Evolutionary conservation across 2,113 vertebrate genomes (phyloP), one percentile per base, ranked within the genome.

Genomic region (Hippolais icterina): DNA sequence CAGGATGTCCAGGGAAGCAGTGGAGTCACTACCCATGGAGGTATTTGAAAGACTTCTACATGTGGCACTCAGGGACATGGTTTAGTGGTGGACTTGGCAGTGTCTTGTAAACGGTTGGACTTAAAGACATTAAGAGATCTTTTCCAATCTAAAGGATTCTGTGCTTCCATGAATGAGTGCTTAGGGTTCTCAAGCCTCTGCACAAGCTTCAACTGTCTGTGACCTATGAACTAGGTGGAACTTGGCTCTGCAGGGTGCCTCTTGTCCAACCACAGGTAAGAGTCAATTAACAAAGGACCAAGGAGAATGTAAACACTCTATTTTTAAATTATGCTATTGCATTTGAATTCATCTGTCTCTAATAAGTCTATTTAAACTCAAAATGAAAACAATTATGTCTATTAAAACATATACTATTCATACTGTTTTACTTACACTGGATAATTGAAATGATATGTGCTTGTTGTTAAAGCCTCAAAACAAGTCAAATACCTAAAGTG

Each of bases 381-480:
- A 69, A 90, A 41, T 70, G 22, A 90, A 93, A 93, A 80, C 23
- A 76, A 70, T 44, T 61, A 21, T 39, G 29, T 29, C 17, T 74
- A 31, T 52, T 72, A 74, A 86, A 90, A 65, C 9, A 22, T 39
- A 69, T 68, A 77, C 35, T 42, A 87, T 29, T 47, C 65, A 76
- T 72, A 65, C 4, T 29, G 10, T 12, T 84, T 93, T 74, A 70
- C 28, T 87, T 69, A 46, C 13, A 71, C 3, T 53, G 68, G 35
- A 81, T 90, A 92, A 87, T 9, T 89, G 54, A 93, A 87, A 54
- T 15, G 61, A 27, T 59, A 89, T 5, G 7, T 63, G 35, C 31
- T 59, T 90, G 24, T 74, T 77, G 57, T 76, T 56, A 54, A 87
- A 91, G 39, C 75, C 92, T 90, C 82, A 74, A 83, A 90, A 80